Conservation (phyloP, 2,113 vertebrate species). For the Corvus cornix region DNA sequence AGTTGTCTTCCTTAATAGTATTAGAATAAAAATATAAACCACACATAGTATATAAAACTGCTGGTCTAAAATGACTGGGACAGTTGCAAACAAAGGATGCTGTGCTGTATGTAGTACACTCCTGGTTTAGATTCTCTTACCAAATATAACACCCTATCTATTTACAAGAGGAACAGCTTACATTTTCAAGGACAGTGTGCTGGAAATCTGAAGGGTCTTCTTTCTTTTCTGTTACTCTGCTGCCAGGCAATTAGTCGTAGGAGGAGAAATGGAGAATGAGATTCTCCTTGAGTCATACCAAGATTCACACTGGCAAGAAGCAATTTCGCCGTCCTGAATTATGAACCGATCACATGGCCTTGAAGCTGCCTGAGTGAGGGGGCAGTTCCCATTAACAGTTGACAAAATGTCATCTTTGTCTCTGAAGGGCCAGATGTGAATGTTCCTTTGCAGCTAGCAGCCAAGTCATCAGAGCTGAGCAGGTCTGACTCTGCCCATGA, state of each 20-base stretch:
- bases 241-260: neutral
- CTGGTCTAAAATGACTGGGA: neutral
- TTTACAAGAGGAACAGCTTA: neutral
- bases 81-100: neutral
- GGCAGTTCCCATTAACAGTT: neutral
- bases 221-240: neutral
- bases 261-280: neutral
- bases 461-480: neutral
- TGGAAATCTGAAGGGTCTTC: neutral
- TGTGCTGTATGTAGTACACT: neutral
- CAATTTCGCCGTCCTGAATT: constrained; percentile 17
- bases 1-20: constrained; percentile 16
- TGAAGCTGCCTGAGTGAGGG: neutral
- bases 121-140: neutral
- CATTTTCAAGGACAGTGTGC: neutral
- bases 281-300: constrained; percentile 18
- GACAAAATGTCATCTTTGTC: constrained; percentile 8
- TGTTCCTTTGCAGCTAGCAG: neutral
- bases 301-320: neutral
- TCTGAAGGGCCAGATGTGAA: neutral
- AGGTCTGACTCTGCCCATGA: neutral
- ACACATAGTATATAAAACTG: neutral
- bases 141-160: neutral
- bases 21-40: constrained; percentile 10
- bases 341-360: neutral